Percentiles rank a stretch among this genome's conserved stretches.
Conservation (phyloP, 2,113 vertebrate species). For the Dicentrarchus labrax region DNA sequence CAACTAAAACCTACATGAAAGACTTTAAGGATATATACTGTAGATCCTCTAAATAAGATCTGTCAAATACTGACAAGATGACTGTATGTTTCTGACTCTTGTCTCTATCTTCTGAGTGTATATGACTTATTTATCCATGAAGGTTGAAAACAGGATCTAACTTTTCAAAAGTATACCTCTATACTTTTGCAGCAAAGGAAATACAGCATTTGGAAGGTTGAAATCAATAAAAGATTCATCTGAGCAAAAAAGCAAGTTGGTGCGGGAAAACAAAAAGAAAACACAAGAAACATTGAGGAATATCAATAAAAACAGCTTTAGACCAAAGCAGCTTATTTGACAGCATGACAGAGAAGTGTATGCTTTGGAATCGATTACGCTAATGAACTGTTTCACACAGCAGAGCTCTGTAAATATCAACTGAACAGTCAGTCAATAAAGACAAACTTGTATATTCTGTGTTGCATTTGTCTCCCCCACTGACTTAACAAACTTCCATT, state of each 20-base stretch:
- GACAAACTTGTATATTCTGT: conserved; percentile 33
- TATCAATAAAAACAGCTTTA: conserved; percentile 59
- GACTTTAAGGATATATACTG: neutral
- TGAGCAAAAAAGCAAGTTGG: conserved; percentile 31
- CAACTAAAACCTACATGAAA: neutral
- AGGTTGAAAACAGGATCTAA: conserved; percentile 4
- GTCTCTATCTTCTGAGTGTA: neutral
- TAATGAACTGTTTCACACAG: conserved; percentile 74
- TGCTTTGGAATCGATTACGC: conserved; percentile 55
- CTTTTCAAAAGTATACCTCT: conserved; percentile 25
- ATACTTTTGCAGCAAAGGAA: conserved; percentile 22
- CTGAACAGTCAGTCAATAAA: conserved; percentile 64
- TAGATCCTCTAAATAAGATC: conserved; percentile 4
- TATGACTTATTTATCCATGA: neutral
- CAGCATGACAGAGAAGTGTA: conserved; percentile 70
- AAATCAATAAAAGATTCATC: conserved; percentile 65
- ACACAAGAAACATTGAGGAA: conserved; percentile 26
- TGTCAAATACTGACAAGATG: neutral
- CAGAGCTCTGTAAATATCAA: conserved; percentile 69
- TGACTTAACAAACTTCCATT: conserved; percentile 38
- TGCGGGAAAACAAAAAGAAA: conserved; percentile 8
- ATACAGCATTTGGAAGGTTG: conserved; percentile 20
- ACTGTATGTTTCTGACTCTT: neutral
- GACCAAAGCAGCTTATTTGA: conserved; percentile 62
- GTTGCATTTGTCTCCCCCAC: conserved; percentile 33